Conservation (phyloP, 1,140 invertebrate species). For the Ostrea edulis region DNA sequence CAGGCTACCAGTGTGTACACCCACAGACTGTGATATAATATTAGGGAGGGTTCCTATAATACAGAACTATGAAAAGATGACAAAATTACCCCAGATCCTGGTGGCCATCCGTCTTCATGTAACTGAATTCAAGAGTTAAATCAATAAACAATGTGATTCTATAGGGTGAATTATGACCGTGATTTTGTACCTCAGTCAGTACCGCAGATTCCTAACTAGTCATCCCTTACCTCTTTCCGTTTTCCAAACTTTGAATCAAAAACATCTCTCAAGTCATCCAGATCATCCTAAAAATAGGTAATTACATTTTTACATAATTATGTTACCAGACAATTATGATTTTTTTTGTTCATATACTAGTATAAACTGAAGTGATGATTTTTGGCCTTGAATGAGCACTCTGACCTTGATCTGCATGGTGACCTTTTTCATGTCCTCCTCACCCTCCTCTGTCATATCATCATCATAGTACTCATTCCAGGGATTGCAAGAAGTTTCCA, state of each 20-base stretch:
- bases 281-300: slow-evolving; percentile 58
- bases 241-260: slow-evolving; percentile 59
- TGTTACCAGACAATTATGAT: not conserved
- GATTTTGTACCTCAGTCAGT: not conserved
- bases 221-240: not conserved
- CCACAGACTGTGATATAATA: not conserved
- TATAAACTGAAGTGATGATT: not conserved
- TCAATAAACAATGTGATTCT: not conserved
- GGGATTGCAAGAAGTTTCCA: slow-evolving; percentile 67
- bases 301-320: not conserved
- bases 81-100: not conserved
- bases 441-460: slow-evolving; percentile 71
- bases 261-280: slow-evolving; percentile 58
- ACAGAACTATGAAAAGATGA: not conserved
- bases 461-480: slow-evolving; percentile 74
- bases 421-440: slow-evolving; percentile 76
- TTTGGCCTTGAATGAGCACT: not conserved
- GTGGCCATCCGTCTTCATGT: not conserved
- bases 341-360: not conserved
- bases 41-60: not conserved
- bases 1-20: not conserved
- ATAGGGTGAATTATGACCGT: not conserved
- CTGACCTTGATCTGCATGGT: slow-evolving; percentile 77
- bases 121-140: slow-evolving; percentile 3
- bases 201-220: not conserved